Conservation (phyloP, 30 jellyfish, hydroid and myxozoan genomes). For the Cassiopea andromeda region DNA sequence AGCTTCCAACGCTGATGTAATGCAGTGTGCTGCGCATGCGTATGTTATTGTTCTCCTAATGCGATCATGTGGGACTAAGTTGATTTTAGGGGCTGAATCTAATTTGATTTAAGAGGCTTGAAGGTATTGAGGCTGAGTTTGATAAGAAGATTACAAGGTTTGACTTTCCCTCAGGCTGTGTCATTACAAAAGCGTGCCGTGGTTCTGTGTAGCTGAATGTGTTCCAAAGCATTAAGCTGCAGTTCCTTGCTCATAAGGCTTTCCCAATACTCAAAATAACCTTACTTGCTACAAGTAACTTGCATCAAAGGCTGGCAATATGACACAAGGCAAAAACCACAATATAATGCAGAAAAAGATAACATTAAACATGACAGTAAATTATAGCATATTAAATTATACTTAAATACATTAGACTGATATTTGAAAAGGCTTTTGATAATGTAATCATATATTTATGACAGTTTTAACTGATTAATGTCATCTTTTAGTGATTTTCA, state of each 20-base stretch:
- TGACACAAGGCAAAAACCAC: too few species aligned
- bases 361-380: too few species aligned
- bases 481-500: too few species aligned
- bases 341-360: too few species aligned
- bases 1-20: constrained; percentile 51
- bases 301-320: too few species aligned
- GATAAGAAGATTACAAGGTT: constrained; percentile 46
- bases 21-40: constrained; percentile 55
- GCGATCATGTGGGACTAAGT: constrained; percentile 51
- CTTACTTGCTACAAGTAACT: too few species aligned
- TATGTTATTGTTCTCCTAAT: constrained; percentile 19
- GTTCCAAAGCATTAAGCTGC: background rate
- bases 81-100: constrained; percentile 41
- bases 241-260: background rate
- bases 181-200: constrained; percentile 9
- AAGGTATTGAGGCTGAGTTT: constrained; percentile 51
- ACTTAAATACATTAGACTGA: too few species aligned
- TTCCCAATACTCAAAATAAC: too few species aligned
- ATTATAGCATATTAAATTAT: too few species aligned
- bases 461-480: too few species aligned
- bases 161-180: constrained; percentile 7
- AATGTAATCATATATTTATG: too few species aligned
- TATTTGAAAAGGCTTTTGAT: too few species aligned
- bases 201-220: background rate
- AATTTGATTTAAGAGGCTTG: constrained; percentile 42